Evolutionary conservation across 2,113 vertebrate genomes (phyloP).

Genomic region (Petroica traversi): DNA sequence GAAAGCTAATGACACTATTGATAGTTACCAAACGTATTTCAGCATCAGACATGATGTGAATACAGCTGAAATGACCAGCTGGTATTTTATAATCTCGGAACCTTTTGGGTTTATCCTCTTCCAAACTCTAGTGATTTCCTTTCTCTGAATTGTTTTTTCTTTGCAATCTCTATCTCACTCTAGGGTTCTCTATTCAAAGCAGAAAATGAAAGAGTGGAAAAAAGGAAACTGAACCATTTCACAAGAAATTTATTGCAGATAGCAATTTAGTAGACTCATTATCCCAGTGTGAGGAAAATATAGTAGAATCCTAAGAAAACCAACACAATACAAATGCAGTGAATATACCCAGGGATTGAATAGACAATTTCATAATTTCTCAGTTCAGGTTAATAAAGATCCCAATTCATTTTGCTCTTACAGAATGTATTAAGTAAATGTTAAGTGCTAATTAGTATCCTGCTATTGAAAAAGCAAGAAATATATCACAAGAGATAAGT

Average conservation of each 20-base stretch:
- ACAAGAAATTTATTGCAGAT: slow-evolving; percentile 67
- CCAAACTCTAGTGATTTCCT: slow-evolving; percentile 40
- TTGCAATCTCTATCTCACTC: slow-evolving; percentile 55
- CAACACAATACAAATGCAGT: slow-evolving; percentile 35
- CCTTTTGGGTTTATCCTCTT: slow-evolving; percentile 32
- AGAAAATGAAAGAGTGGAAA: slow-evolving; percentile 55
- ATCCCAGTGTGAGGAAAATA: slow-evolving; percentile 67
- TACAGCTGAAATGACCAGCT: slow-evolving; percentile 23
- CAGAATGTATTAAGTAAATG: slow-evolving; percentile 38
- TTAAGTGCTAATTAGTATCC: slow-evolving; percentile 57
- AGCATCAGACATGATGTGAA: not conserved
- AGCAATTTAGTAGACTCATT: slow-evolving; percentile 63
- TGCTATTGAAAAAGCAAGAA: slow-evolving; percentile 14
- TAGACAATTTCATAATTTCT: slow-evolving; percentile 16
- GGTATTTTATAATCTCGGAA: slow-evolving; percentile 32
- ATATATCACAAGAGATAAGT: not conserved
- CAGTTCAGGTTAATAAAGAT: slow-evolving; percentile 36
- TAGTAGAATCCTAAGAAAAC: slow-evolving; percentile 59
- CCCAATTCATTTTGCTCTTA: slow-evolving; percentile 3
- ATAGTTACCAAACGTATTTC: not conserved
- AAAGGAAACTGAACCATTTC: slow-evolving; percentile 60
- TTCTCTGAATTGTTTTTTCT: slow-evolving; percentile 56
- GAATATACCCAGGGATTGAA: slow-evolving; percentile 15
- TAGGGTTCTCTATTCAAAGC: slow-evolving; percentile 55
- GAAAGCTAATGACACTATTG: not conserved